phyloP scores from a whole-genome alignment of 2,888 invertebrate species.

The Scaptomyza caliginosa region DNA sequence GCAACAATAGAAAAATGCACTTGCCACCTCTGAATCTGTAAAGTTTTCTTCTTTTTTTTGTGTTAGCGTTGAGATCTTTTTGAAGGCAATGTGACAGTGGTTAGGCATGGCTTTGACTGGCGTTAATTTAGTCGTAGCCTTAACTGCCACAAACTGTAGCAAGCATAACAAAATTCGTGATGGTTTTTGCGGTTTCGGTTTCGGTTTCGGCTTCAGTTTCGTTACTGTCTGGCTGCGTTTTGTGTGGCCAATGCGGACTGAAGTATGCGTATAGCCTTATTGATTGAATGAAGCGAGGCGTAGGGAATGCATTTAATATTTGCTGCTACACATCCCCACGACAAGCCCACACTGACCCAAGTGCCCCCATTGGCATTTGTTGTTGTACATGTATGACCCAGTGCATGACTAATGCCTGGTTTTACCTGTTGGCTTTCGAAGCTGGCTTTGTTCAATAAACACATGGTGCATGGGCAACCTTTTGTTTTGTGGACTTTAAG shows the following conservation, averaged over 20 bases:
- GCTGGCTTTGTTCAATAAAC: slow-evolving; percentile 38
- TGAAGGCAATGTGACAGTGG: neutral
- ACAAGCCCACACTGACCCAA: too few species aligned
- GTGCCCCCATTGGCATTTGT: neutral
- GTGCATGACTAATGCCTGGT: slow-evolving; percentile 53
- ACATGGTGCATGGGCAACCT: slow-evolving; percentile 47
- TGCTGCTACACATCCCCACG: slow-evolving; percentile 18
- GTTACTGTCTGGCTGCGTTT: neutral
- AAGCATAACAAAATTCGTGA: slow-evolving; percentile 21
- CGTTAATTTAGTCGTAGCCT: slow-evolving; percentile 34
- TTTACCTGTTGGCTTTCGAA: slow-evolving; percentile 47
- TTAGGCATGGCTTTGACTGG: neutral
- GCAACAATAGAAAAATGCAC: neutral
- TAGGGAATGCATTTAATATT: slow-evolving; percentile 60
- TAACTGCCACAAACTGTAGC: slow-evolving; percentile 4
- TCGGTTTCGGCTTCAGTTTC: neutral
- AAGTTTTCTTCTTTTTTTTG: neutral
- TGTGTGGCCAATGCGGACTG: neutral
- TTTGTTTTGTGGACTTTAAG: slow-evolving; percentile 70
- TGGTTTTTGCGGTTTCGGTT: neutral
- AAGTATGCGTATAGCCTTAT: neutral
- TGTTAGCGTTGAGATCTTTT: neutral
- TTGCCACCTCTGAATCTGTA: neutral
- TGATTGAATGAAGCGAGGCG: slow-evolving; percentile 50
- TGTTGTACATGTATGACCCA: slow-evolving; percentile 15